These are phyloP conservation scores for Pseudococcus viburni DNA, from an alignment of 2,888 invertebrate genomes.

Conservation along the genomic window DNA sequence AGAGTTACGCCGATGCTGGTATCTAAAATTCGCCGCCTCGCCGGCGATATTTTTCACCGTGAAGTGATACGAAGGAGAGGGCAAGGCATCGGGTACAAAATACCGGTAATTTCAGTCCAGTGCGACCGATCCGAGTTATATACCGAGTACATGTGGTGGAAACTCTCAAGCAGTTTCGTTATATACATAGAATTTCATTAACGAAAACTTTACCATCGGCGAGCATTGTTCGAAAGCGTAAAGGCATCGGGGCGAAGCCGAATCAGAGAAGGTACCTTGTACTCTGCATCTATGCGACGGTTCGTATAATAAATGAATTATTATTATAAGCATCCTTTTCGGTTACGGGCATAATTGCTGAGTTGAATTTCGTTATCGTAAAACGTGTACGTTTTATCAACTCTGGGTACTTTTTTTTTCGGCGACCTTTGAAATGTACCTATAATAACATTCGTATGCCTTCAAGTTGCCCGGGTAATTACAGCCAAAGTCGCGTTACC, in stretches of 20 bases:
- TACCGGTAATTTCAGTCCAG: conserved; percentile 33
- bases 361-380: conserved; percentile 29
- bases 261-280: not conserved
- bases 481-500: not conserved
- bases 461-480: not conserved
- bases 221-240: not conserved
- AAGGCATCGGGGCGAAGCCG: conserved; percentile 18
- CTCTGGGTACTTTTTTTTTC: not conserved
- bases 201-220: conserved; percentile 4
- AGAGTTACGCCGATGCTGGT: not conserved
- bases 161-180: conserved; percentile 15
- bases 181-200: conserved; percentile 15
- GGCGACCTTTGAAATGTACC: conserved; percentile 2
- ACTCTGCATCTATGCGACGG: not conserved
- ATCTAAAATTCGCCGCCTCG: not conserved
- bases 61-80: not conserved
- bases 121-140: conserved; percentile 21
- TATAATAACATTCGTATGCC: not conserved
- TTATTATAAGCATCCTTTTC: conserved; percentile 19
- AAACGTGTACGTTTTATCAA: not conserved
- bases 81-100: not conserved
- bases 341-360: conserved; percentile 23
- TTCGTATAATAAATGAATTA: conserved; percentile 21
- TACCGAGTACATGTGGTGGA: conserved; percentile 6
- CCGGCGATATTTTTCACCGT: not conserved